phyloP scores from a whole-genome alignment of 2,888 invertebrate genomes.

The Petrolisthes manimaculis region DNA sequence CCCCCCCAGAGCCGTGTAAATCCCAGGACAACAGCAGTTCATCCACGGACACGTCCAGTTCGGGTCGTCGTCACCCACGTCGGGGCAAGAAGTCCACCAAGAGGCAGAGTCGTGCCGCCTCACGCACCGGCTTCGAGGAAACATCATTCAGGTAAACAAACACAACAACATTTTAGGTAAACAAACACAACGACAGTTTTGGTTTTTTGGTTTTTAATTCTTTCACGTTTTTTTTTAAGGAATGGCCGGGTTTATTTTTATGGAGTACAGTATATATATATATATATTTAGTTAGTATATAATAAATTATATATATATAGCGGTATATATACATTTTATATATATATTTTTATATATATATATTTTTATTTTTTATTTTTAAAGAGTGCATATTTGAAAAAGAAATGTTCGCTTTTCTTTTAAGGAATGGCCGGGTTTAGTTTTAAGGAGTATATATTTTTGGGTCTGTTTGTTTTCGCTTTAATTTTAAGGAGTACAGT shows the following conservation, averaged over 20 bases:
- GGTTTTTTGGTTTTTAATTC: too few species aligned
- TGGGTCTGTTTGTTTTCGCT: too few species aligned
- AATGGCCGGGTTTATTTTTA: neutral
- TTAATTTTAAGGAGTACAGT: neutral
- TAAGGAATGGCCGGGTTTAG: too few species aligned
- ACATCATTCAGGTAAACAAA: conserved; percentile 87
- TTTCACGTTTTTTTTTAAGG: neutral
- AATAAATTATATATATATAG: too few species aligned
- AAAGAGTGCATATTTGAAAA: too few species aligned
- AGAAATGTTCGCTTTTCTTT: too few species aligned
- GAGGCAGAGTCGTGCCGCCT: conserved; percentile 56
- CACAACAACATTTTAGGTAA: too few species aligned
- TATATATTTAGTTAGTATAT: too few species aligned
- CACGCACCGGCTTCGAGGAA: conserved; percentile 74
- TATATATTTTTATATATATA: too few species aligned
- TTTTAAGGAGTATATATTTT: too few species aligned
- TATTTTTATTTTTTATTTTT: too few species aligned
- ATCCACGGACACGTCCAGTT: conserved; percentile 59
- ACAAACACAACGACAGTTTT: conserved; percentile 67
- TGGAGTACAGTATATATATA: neutral
- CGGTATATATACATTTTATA: too few species aligned
- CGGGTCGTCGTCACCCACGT: conserved; percentile 55
- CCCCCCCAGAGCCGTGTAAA: conserved; percentile 44
- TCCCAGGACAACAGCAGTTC: conserved; percentile 62
- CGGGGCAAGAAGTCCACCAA: conserved; percentile 62